Evolutionary conservation across 2,888 invertebrate genomes (phyloP), one percentile per base, ranked within the genome.

Genomic region (Eristalinus aeneus): DNA sequence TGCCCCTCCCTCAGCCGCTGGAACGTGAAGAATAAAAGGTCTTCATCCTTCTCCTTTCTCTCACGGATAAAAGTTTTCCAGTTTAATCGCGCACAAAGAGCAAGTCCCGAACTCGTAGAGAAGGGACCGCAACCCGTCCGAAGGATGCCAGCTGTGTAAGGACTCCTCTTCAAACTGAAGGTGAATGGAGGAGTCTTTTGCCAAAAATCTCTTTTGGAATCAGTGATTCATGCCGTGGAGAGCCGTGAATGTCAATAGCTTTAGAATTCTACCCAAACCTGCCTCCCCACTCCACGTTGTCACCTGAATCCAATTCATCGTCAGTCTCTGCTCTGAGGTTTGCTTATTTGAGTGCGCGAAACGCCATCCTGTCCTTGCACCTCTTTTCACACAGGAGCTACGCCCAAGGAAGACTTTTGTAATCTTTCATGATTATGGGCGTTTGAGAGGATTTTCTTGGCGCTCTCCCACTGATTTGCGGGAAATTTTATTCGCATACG

Each of bases 341-440:
- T 27, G 27, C 2, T 27, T 27, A 27, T 27, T 27, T 27, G 27
- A 56, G 54, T 1, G 27, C 27, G 27, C 27, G 27, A 34, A 34
- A 34, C 10, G 34, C 34, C 34, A 9, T 34, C 34, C 1, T 34
- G 10, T 34, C 34, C 10, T 27, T 27, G 27, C 34, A 34, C 34
- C 34, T 10, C 34, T 34, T 34, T 34, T 10, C 34, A 34, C 9
- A 10, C 34, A 34, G 9, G 1, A 34, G 34, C 9, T 10, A 9
- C 8, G 34, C 27, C 27, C 27, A 56, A 74, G 56, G 46, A 11
- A 39, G 10, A 39, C 60, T 39, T 27, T 58, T 58, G 58, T n/a
- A 23, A 71, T 78, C 46, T 65, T 72, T 78, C 64, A 72, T 46
- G 78, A 78, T 78, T 78, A 65, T 20, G 63, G 9, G n/a, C n/a